A percentile compares a stretch with the other conserved stretches of the same genome.
phyloP scores from a whole-genome alignment of 2,797 vertebrate genomes.

The Eleutherodactylus coqui region DNA sequence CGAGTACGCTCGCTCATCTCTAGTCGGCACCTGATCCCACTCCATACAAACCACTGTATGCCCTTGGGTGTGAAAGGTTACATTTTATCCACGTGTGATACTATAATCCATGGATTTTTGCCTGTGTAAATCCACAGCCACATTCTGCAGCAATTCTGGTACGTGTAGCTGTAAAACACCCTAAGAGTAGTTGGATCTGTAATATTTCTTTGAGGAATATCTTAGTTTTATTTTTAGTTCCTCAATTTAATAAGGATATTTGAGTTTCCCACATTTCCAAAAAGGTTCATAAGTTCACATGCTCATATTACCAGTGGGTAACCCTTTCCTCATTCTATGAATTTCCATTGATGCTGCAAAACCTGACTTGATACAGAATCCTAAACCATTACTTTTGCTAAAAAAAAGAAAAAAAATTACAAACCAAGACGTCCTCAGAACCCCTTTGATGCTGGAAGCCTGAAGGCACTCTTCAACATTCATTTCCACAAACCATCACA shows the following conservation, averaged over 20 bases:
- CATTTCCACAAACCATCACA: constrained; percentile 3
- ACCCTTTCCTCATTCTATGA: not conserved
- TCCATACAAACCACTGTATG: too few species aligned
- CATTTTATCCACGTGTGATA: too few species aligned
- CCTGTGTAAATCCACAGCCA: too few species aligned
- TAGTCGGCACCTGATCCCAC: too few species aligned
- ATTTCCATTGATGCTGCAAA: not conserved
- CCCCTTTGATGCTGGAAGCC: constrained; percentile 16
- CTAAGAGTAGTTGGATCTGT: not conserved
- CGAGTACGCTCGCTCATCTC: too few species aligned
- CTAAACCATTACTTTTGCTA: not conserved
- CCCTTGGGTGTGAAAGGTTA: too few species aligned
- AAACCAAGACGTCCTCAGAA: constrained; percentile 20
- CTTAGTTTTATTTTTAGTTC: not conserved
- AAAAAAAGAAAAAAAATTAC: not conserved
- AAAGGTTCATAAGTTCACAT: not conserved
- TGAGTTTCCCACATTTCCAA: not conserved
- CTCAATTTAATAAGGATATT: not conserved
- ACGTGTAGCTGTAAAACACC: too few species aligned
- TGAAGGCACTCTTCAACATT: constrained; percentile 7
- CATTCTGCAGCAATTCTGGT: too few species aligned
- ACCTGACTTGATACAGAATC: not conserved
- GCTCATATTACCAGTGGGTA: not conserved
- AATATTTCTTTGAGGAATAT: not conserved
- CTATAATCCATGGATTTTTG: too few species aligned